Conservation (phyloP, 2,113 vertebrate species). For the Strigops habroptila region DNA sequence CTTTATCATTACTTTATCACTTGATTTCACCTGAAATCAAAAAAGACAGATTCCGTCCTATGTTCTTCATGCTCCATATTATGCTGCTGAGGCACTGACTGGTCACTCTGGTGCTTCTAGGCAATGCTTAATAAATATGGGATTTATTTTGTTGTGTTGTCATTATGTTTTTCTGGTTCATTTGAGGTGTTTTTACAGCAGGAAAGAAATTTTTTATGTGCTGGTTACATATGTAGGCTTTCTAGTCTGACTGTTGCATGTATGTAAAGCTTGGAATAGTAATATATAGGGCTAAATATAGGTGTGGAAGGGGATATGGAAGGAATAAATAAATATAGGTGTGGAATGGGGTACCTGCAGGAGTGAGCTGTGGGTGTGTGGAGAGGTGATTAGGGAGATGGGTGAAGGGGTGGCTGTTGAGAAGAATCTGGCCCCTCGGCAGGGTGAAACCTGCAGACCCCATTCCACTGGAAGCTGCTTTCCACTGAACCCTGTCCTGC, state of each 20-base stretch:
- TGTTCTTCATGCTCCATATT: background rate
- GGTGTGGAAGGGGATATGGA: background rate
- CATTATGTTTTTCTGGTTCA: background rate
- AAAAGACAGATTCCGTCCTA: background rate
- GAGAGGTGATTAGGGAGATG: no score
- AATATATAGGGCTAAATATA: background rate
- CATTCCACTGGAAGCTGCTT: accelerated
- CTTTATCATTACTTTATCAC: background rate
- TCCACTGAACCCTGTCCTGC: accelerated
- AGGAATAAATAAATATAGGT: background rate
- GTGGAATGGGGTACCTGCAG: background rate
- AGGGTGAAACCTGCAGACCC: background rate
- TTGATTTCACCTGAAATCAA: background rate
- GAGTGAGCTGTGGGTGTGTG: accelerated
- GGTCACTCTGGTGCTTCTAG: background rate
- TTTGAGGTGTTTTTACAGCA: background rate
- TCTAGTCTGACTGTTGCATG: background rate
- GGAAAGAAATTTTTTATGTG: background rate
- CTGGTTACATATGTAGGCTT: background rate
- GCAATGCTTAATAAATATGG: background rate
- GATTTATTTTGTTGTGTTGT: background rate
- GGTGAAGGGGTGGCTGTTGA: accelerated
- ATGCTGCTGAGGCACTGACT: background rate
- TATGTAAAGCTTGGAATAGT: background rate
- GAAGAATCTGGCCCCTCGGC: background rate